phyloP scores from a whole-genome alignment of 2,113 vertebrate species.

The Loxodonta africana region DNA sequence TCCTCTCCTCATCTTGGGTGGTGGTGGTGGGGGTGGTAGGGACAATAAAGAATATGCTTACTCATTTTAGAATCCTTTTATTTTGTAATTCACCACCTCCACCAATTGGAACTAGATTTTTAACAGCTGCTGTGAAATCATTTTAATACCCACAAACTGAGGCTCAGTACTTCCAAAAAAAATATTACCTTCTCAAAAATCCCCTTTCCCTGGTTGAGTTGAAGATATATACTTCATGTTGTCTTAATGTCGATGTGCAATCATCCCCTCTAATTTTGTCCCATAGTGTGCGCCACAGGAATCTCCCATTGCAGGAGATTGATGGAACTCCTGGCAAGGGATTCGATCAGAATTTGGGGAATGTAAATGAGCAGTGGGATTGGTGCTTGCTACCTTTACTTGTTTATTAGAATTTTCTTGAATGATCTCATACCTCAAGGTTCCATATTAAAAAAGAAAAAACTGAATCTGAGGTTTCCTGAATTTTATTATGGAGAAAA shows the following conservation, averaged over 20 bases:
- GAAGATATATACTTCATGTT: slow-evolving; percentile 70
- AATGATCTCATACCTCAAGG: slow-evolving; percentile 43
- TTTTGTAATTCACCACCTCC: slow-evolving; percentile 62
- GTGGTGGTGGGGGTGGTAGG: neutral
- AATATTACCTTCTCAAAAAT: slow-evolving; percentile 53
- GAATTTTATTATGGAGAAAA: slow-evolving; percentile 69
- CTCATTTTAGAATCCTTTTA: slow-evolving; percentile 62
- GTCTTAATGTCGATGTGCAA: slow-evolving; percentile 74
- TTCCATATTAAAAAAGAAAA: slow-evolving; percentile 64
- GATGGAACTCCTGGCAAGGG: slow-evolving; percentile 55
- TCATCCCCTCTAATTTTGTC: slow-evolving; percentile 76
- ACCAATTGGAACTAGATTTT: slow-evolving; percentile 60
- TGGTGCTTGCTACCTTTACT: slow-evolving; percentile 70
- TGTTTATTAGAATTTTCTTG: slow-evolving; percentile 70
- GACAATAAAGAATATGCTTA: slow-evolving; percentile 59
- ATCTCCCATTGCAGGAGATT: slow-evolving; percentile 73
- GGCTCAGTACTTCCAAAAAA: slow-evolving; percentile 32
- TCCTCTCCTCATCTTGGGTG: neutral
- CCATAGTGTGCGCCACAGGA: slow-evolving; percentile 65
- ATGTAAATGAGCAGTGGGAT: slow-evolving; percentile 75
- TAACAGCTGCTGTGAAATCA: slow-evolving; percentile 69
- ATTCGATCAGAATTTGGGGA: slow-evolving; percentile 73
- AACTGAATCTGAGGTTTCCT: slow-evolving; percentile 46
- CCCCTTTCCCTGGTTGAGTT: slow-evolving; percentile 53
- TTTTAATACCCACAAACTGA: slow-evolving; percentile 73